A percentile compares a stretch with the other conserved stretches of the same genome.
Evolutionary conservation across 2,888 invertebrate genomes (phyloP).

Genomic region (Drosophila pegasa): DNA sequence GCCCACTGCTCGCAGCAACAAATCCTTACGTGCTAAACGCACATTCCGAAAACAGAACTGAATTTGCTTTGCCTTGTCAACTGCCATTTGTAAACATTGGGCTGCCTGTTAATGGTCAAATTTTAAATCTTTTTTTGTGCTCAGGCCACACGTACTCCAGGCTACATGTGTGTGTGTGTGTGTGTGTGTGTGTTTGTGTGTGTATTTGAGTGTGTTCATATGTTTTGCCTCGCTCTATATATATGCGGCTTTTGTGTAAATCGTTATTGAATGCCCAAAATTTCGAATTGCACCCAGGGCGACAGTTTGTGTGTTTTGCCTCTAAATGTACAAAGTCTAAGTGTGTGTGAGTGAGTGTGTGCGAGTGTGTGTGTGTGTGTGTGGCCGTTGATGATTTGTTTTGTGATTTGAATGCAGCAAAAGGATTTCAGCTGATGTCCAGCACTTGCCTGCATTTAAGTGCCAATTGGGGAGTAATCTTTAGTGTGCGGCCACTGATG

Average conservation of each 20-base stretch:
- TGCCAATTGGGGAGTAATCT: conserved; percentile 43
- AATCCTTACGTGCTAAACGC: conserved; percentile 58
- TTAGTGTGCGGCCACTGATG: conserved; percentile 16
- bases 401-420: conserved; percentile 55
- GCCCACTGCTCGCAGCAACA: conserved; percentile 24
- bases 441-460: conserved; percentile 33
- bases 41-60: conserved; percentile 40
- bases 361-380: conserved; percentile 7
- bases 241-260: conserved; percentile 54
- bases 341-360: conserved; percentile 1
- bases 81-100: conserved; percentile 62
- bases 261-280: conserved; percentile 74
- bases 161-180: neutral
- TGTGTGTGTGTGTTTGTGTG: neutral
- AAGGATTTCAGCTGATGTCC: conserved; percentile 50
- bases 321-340: conserved; percentile 52
- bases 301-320: conserved; percentile 58
- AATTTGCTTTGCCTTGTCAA: conserved; percentile 28
- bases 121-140: conserved; percentile 72
- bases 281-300: conserved; percentile 74
- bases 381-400: conserved; percentile 58
- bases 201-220: conserved; percentile 5
- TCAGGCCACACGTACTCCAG: conserved; percentile 38
- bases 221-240: conserved; percentile 19
- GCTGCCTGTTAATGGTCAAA: conserved; percentile 59